phyloP scores from a whole-genome alignment of 2,888 invertebrate genomes.

The Chrysolina haemoptera region DNA sequence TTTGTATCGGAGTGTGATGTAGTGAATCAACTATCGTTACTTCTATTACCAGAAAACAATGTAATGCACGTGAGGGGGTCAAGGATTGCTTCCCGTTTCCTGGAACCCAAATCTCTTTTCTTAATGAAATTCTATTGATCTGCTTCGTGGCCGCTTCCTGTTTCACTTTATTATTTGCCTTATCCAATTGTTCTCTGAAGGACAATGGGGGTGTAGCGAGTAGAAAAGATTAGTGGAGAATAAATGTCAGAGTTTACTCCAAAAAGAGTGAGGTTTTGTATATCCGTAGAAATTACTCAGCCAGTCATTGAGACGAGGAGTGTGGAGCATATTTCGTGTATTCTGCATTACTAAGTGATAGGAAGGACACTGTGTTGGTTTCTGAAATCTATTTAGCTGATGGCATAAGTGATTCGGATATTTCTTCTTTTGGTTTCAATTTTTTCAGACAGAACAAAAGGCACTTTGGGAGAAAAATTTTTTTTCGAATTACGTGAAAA shows the following conservation, averaged over 20 bases:
- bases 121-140: slow-evolving; percentile 10
- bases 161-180: not conserved
- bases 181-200: slow-evolving; percentile 1
- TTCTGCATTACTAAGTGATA: no score
- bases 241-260: not conserved
- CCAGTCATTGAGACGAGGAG: no score
- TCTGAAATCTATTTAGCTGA: no score
- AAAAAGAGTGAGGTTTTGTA: no score
- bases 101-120: not conserved
- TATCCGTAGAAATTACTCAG: no score
- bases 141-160: not conserved
- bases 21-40: not conserved
- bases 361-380: no score
- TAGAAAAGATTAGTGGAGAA: not conserved
- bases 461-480: no score
- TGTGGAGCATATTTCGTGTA: no score
- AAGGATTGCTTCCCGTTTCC: not conserved
- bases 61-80: not conserved
- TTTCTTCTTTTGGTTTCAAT: no score
- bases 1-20: not conserved
- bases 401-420: no score
- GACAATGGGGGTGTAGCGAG: not conserved
- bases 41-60: not conserved
- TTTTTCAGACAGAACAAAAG: no score
- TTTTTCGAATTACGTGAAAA: no score